Percentiles rank a stretch among this genome's conserved stretches.
phyloP scores from a whole-genome alignment of 1,140 invertebrate genomes.

The Brachystomella parvula region DNA sequence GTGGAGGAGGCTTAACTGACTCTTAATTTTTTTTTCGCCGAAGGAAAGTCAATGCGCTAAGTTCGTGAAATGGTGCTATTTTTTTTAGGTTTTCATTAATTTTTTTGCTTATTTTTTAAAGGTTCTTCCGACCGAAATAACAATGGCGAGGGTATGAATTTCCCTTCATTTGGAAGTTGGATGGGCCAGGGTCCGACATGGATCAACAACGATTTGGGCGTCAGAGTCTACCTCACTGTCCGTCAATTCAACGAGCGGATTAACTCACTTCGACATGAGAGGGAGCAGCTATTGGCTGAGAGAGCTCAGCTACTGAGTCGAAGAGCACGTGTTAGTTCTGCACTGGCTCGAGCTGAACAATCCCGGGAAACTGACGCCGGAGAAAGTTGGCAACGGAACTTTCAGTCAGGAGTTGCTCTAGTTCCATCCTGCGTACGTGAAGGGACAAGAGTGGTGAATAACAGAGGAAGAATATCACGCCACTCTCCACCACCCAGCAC shows the following conservation, averaged over 20 bases:
- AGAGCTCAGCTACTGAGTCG: neutral
- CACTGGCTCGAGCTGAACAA: neutral
- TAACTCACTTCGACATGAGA: neutral
- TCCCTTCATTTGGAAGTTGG: conserved; percentile 16
- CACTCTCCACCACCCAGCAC: neutral
- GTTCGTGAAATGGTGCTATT: too few relatives aligned
- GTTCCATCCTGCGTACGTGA: neutral
- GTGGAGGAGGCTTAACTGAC: too few relatives aligned
- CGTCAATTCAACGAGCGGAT: conserved; percentile 5
- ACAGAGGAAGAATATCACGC: neutral
- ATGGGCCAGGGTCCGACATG: conserved; percentile 13
- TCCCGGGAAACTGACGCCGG: neutral
- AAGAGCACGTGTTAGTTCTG: neutral
- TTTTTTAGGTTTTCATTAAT: too few relatives aligned
- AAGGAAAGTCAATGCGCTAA: too few relatives aligned
- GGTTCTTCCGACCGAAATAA: neutral
- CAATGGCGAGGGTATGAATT: neutral
- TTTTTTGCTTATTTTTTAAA: too few relatives aligned
- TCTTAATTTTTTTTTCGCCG: too few relatives aligned
- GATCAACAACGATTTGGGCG: conserved; percentile 20
- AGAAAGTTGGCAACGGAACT: conserved; percentile 20
- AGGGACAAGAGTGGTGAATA: neutral
- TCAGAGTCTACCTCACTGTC: conserved; percentile 10
- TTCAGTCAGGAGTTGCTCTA: conserved; percentile 12
- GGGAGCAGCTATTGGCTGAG: neutral